Evolutionary conservation across 2,888 invertebrate genomes (phyloP).

Genomic region (Dicranocentrus wangi): DNA sequence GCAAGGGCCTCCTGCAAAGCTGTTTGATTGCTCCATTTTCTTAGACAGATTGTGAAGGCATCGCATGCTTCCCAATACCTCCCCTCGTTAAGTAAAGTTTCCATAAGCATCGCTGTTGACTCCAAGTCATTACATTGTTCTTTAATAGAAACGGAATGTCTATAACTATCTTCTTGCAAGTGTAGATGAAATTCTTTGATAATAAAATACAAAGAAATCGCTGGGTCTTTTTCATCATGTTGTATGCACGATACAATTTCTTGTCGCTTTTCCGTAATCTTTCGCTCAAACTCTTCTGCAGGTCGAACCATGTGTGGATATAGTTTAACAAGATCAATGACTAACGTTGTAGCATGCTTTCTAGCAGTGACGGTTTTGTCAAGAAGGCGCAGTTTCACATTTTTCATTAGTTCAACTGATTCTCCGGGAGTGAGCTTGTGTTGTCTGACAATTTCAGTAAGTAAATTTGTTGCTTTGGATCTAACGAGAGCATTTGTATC

Average conservation of each 20-base stretch:
- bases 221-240: constrained; percentile 22
- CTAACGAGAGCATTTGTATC: constrained; percentile 67
- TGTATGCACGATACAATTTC: constrained; percentile 38
- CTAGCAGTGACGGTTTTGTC: constrained; percentile 67
- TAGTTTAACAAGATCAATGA: constrained; percentile 61
- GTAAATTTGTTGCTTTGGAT: constrained; percentile 61
- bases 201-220: constrained; percentile 39
- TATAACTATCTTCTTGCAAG: constrained; percentile 9
- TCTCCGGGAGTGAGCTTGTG: constrained; percentile 44
- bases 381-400: constrained; percentile 56
- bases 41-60: background rate
- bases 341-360: constrained; percentile 63
- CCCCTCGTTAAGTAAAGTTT: constrained; percentile 40
- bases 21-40: constrained; percentile 29
- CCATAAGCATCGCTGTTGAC: constrained; percentile 46
- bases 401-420: constrained; percentile 47
- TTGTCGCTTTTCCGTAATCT: constrained; percentile 26
- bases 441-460: constrained; percentile 46
- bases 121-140: constrained; percentile 26
- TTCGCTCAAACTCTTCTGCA: constrained; percentile 16
- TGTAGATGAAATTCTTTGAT: constrained; percentile 58
- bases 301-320: constrained; percentile 65
- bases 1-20: too few relatives aligned
- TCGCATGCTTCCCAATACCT: constrained; percentile 66
- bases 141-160: background rate